Conservation (phyloP, 2,888 invertebrate species). For the Trissolcus brochymenae region DNA sequence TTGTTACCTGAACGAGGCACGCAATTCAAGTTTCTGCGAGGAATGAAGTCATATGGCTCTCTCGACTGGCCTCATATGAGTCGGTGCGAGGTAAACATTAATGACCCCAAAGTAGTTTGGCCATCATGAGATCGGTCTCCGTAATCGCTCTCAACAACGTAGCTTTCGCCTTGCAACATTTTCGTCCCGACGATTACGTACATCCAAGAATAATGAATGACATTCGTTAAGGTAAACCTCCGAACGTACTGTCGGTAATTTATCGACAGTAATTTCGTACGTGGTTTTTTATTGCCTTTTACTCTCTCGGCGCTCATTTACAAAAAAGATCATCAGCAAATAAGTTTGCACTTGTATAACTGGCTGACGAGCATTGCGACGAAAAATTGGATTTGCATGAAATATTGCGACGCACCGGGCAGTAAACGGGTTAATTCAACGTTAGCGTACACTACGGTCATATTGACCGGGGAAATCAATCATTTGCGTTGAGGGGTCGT, state of each 20-base stretch:
- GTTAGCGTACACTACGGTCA: constrained; percentile 18
- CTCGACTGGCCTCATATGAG: constrained; percentile 55
- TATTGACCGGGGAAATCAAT: constrained; percentile 26
- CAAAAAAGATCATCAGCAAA: constrained; percentile 2
- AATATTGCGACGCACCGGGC: constrained; percentile 7
- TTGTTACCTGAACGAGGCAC: constrained; percentile 53
- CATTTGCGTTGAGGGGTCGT: constrained; percentile 37
- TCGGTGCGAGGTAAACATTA: constrained; percentile 61
- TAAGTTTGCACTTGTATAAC: neutral
- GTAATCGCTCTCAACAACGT: constrained; percentile 44
- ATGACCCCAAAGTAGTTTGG: constrained; percentile 64
- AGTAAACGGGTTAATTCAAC: constrained; percentile 42
- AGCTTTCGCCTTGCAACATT: constrained; percentile 50
- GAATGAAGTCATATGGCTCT: constrained; percentile 41
- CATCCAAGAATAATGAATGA: constrained; percentile 15
- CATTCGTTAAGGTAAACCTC: constrained; percentile 20
- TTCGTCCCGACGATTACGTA: constrained; percentile 39
- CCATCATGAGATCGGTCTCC: constrained; percentile 64
- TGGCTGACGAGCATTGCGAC: neutral
- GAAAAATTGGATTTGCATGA: constrained; percentile 31
- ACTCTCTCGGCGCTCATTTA: neutral
- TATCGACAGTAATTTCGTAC: neutral
- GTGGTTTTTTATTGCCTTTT: neutral
- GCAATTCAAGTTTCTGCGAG: constrained; percentile 59
- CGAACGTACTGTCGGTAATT: constrained; percentile 2